Conservation (phyloP, 2,113 vertebrate genomes). For the Odocoileus virginianus region DNA sequence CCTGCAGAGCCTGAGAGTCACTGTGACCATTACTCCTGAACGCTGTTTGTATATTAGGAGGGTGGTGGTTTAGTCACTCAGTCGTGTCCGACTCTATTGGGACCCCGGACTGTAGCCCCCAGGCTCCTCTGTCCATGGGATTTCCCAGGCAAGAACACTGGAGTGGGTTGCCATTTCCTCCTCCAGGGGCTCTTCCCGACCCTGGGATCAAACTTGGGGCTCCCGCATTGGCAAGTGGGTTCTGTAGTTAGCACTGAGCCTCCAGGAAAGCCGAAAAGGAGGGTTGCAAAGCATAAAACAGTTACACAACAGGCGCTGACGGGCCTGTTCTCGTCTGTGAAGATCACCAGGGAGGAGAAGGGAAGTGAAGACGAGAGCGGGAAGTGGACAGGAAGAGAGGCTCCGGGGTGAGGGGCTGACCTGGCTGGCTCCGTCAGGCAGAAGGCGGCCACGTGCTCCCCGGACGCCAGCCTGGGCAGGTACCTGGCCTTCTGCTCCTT, state of each 20-base stretch:
- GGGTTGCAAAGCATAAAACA: no score
- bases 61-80: background rate
- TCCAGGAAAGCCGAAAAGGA: background rate
- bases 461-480: constrained; percentile 90
- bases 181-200: background rate
- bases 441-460: constrained; percentile 95
- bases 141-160: background rate
- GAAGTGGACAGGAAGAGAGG: background rate
- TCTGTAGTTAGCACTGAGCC: background rate
- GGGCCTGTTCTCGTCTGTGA: background rate
- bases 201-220: background rate
- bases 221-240: background rate
- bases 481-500: constrained; percentile 96
- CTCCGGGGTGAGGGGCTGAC: constrained; percentile 72
- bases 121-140: background rate
- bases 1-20: background rate
- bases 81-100: background rate
- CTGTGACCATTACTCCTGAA: background rate
- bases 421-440: constrained; percentile 96
- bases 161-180: background rate
- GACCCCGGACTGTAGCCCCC: background rate
- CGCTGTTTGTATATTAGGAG: background rate
- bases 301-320: background rate
- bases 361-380: background rate
- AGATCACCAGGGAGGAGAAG: background rate